These are phyloP conservation scores for Anastrepha obliqua DNA, from an alignment of 1,140 invertebrate genomes.

Conservation along the genomic window DNA sequence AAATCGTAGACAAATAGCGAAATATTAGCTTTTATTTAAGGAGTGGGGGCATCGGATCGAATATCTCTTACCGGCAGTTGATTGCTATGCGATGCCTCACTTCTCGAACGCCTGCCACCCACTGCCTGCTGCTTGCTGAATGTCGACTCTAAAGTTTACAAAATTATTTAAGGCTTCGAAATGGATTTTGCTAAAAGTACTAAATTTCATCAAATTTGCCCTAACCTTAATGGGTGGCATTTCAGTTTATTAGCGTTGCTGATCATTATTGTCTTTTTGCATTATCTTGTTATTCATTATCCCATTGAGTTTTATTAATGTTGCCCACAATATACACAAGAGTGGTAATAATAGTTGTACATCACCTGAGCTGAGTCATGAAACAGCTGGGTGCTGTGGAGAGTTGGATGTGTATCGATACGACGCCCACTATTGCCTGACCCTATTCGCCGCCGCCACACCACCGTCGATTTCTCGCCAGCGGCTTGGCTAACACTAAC, in stretches of 20 bases:
- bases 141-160: not conserved
- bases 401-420: not conserved
- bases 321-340: not conserved
- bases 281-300: not conserved
- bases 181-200: constrained; percentile 13
- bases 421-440: not conserved
- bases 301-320: not conserved
- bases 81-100: not conserved
- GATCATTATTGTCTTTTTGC: not conserved
- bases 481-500: not conserved
- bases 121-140: not conserved
- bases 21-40: not conserved
- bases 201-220: constrained; percentile 10
- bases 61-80: constrained; percentile 18
- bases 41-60: not conserved
- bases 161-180: constrained; percentile 7
- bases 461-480: not conserved
- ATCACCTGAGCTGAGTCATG: not conserved
- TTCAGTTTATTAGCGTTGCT: not conserved
- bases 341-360: not conserved
- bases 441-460: not conserved
- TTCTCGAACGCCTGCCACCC: not conserved
- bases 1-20: constrained; percentile 41
- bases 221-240: not conserved
- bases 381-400: not conserved